Evolutionary conservation across 2,888 invertebrate species (phyloP).

Genomic region (Notocelia uddmanniana): DNA sequence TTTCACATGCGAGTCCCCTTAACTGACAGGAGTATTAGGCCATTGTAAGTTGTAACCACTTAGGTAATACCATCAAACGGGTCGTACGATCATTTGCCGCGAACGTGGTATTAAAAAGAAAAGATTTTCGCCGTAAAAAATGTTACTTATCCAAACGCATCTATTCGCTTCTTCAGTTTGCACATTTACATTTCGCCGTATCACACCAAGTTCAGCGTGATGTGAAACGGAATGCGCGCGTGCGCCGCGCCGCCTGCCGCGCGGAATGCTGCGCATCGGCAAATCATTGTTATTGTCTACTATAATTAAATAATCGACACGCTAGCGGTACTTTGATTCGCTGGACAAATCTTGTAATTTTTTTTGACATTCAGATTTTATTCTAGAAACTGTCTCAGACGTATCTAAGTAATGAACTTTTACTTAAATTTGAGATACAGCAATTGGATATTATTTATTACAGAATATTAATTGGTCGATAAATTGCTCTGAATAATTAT

Average conservation of each 20-base stretch:
- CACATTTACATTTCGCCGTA: constrained; percentile 31
- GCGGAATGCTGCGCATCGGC: constrained; percentile 68
- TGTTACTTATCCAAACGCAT: constrained; percentile 11
- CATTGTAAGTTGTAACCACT: no score
- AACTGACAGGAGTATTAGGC: no score
- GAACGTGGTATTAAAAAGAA: neutral
- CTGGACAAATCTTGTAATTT: constrained; percentile 16
- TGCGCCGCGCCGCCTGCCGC: constrained; percentile 72
- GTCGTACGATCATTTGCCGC: no score
- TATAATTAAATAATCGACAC: constrained; percentile 46
- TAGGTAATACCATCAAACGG: no score
- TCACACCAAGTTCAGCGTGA: constrained; percentile 54
- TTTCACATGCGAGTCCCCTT: no score
- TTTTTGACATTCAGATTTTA: no score
- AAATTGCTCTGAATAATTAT: no score
- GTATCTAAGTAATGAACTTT: no score
- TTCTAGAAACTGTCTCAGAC: no score
- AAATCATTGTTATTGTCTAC: constrained; percentile 47
- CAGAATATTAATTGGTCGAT: no score
- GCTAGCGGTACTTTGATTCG: constrained; percentile 29
- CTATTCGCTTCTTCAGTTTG: constrained; percentile 27
- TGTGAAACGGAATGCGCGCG: constrained; percentile 82
- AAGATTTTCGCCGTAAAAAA: neutral
- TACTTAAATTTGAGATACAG: no score
- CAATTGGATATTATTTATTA: no score